Percentiles rank a stretch among this genome's conserved stretches.
Conservation (phyloP, 2,888 invertebrate genomes). For the Parnassius apollo region DNA sequence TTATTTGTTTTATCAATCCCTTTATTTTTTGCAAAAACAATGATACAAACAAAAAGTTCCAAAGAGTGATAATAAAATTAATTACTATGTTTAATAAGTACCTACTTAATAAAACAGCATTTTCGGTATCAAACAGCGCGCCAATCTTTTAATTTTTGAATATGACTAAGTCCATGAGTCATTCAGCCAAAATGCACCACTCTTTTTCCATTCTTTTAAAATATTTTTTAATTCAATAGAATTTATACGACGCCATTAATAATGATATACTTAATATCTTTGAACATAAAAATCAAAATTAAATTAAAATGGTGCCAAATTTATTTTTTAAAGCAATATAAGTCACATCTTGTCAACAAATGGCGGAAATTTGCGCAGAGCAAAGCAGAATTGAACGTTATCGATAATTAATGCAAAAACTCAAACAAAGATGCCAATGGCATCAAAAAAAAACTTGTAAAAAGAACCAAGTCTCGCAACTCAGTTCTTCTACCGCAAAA, state of each 20-base stretch:
- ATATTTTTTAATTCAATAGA: no score
- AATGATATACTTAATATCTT: no score
- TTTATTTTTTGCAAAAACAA: neutral
- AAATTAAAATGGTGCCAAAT: constrained; percentile 29
- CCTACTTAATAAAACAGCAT: no score
- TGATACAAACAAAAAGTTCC: no score
- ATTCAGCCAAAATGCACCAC: constrained; percentile 17
- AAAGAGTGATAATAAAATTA: no score
- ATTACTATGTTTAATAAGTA: no score
- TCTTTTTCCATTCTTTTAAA: neutral
- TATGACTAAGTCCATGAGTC: constrained; percentile 6
- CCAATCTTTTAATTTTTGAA: constrained; percentile 16
- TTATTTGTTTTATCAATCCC: constrained; percentile 39
- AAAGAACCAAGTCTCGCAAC: constrained; percentile 78
- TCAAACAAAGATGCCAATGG: constrained; percentile 75
- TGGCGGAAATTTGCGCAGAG: constrained; percentile 31
- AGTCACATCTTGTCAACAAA: constrained; percentile 48
- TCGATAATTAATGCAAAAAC: constrained; percentile 58
- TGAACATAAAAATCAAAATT: constrained; percentile 7
- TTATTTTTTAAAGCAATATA: constrained; percentile 50
- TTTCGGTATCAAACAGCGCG: neutral
- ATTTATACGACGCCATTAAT: no score
- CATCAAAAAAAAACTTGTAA: constrained; percentile 62
- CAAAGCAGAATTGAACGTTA: constrained; percentile 32
- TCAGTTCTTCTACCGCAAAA: no score